A percentile compares a stretch with the other conserved stretches of the same genome.
These are phyloP conservation scores for Pseudocheirus occidentalis DNA, from an alignment of 2,797 vertebrate species.

Conservation along the genomic window DNA sequence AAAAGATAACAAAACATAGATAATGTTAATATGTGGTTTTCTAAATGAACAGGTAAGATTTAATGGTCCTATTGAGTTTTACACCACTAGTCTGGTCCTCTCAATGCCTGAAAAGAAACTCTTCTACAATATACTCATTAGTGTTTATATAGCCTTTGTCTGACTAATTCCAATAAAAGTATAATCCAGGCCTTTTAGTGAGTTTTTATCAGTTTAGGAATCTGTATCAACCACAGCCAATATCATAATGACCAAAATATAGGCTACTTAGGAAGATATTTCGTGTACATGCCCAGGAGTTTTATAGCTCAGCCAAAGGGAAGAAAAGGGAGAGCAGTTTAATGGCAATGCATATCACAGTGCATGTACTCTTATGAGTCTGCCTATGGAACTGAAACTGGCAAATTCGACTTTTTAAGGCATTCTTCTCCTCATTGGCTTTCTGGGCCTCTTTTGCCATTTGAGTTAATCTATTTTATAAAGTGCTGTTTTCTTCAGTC, in stretches of 20 bases:
- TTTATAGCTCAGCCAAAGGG: background rate
- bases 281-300: background rate
- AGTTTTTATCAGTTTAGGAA: background rate
- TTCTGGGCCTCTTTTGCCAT: too few relatives aligned
- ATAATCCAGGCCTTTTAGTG: background rate
- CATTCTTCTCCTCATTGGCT: too few relatives aligned
- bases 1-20: background rate
- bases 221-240: too few relatives aligned
- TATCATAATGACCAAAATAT: too few relatives aligned
- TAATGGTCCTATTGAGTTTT: background rate
- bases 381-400: background rate
- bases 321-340: background rate
- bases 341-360: background rate
- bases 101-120: background rate
- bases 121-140: background rate
- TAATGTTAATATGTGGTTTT: background rate
- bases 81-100: background rate
- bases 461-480: too few relatives aligned
- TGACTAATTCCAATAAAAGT: background rate
- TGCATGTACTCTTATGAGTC: background rate
- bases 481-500: too few relatives aligned
- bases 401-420: too few relatives aligned
- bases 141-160: background rate
- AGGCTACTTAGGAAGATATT: background rate
- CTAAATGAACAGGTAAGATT: background rate